Percentiles rank a stretch among this genome's conserved stretches.
Evolutionary conservation across 2,113 vertebrate genomes (phyloP).

Genomic region (Trinectes maculatus): DNA sequence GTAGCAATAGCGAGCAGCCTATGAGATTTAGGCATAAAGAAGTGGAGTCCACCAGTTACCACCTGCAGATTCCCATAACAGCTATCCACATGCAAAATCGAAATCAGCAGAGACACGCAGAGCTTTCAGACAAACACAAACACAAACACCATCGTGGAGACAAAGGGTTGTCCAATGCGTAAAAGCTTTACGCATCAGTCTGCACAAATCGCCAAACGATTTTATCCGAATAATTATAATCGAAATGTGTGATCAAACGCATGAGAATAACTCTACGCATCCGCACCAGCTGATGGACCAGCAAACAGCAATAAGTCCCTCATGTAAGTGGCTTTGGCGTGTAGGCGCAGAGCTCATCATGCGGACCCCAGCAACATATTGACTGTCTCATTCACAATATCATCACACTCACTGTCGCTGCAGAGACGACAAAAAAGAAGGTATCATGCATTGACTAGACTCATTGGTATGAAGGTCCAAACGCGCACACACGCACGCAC

Average conservation of each 20-base stretch:
- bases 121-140: slow-evolving; percentile 58
- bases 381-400: slow-evolving; percentile 43
- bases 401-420: slow-evolving; percentile 17
- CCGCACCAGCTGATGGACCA: slow-evolving; percentile 30
- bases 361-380: slow-evolving; percentile 40
- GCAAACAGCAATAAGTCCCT: slow-evolving; percentile 52
- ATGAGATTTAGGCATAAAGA: slow-evolving; percentile 55
- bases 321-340: slow-evolving; percentile 59
- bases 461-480: slow-evolving; percentile 25
- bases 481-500: slow-evolving; percentile 30
- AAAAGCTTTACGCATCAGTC: slow-evolving; percentile 76
- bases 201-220: slow-evolving; percentile 46
- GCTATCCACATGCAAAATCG: slow-evolving; percentile 29
- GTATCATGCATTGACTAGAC: slow-evolving; percentile 26
- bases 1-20: slow-evolving; percentile 47
- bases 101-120: slow-evolving; percentile 43
- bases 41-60: slow-evolving; percentile 57
- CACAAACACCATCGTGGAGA: slow-evolving; percentile 62
- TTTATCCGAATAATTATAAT: slow-evolving; percentile 30
- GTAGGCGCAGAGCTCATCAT: slow-evolving; percentile 41
- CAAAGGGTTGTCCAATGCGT: slow-evolving; percentile 76
- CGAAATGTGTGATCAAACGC: slow-evolving; percentile 26
- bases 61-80: slow-evolving; percentile 64
- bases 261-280: slow-evolving; percentile 34
- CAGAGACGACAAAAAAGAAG: not conserved